Evolutionary conservation across 2,113 vertebrate species (phyloP).

Genomic region (Gasterosteus nipponicus): DNA sequence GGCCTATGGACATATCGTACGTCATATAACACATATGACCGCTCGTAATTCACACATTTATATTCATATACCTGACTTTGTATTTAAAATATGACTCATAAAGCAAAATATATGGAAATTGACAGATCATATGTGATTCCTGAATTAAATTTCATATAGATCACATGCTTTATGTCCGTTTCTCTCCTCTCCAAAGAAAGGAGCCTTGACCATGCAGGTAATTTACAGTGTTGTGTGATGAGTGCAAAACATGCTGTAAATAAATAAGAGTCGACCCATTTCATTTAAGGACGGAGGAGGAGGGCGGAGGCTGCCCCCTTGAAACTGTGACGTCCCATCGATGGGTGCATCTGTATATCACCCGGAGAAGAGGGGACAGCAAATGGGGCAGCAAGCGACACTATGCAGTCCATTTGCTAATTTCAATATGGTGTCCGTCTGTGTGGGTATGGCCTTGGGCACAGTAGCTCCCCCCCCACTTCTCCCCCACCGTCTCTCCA

Average conservation of each 20-base stretch:
- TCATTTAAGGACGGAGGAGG: slow-evolving; percentile 71
- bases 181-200: slow-evolving; percentile 69
- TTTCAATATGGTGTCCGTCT: slow-evolving; percentile 84
- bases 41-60: slow-evolving; percentile 80
- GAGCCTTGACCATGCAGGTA: slow-evolving; percentile 83
- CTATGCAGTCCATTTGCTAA: slow-evolving; percentile 82
- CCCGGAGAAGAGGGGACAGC: slow-evolving; percentile 60
- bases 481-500: slow-evolving; percentile 40
- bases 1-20: slow-evolving; percentile 75
- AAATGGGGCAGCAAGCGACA: slow-evolving; percentile 78
- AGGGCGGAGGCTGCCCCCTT: slow-evolving; percentile 53
- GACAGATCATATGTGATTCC: slow-evolving; percentile 84
- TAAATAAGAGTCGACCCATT: slow-evolving; percentile 82
- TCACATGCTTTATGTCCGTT: slow-evolving; percentile 77
- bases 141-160: slow-evolving; percentile 83
- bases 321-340: slow-evolving; percentile 60
- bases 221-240: slow-evolving; percentile 87
- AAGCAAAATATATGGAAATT: slow-evolving; percentile 84
- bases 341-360: slow-evolving; percentile 74
- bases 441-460: slow-evolving; percentile 81
- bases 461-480: slow-evolving; percentile 29
- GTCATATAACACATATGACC: slow-evolving; percentile 69
- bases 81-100: slow-evolving; percentile 85
- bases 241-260: slow-evolving; percentile 86
- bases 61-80: slow-evolving; percentile 82